Base-by-base conservation (phyloP, 2,888 invertebrate genomes). In the Euzophera pinguis region DNA sequence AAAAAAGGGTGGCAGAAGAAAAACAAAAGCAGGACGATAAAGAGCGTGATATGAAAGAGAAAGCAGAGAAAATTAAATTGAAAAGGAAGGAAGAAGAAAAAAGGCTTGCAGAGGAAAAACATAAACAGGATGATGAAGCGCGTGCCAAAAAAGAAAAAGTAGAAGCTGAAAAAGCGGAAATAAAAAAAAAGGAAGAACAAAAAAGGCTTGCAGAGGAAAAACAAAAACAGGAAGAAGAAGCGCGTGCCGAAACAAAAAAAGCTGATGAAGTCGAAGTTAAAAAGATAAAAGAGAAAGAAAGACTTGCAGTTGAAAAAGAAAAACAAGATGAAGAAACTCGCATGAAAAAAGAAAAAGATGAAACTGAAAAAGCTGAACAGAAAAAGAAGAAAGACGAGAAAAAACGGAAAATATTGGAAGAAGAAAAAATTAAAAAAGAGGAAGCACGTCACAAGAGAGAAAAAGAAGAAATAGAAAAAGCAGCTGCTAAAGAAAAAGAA, bases 401-500 rank as follows among this genome's bases (percentile, higher is more conserved):
- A 50, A 58, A 42, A 58, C 58, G 53, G 41, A 59, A 53, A 55
- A 43, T 57, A 56, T 29, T 56, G 60, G 27, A 47, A 61, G 22
- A 59, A 53, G 35, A 53, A 61, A 43, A 50, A 35, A 12, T 6
- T 6, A 22, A 27, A 12, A 37, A 45, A 48, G 50, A 55, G 9
- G 50, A 52, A 45, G 47, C 13, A 8, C 17, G 38, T n/a, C 17
- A 22, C 13, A 13, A 48, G 13, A 16, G 35, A 38, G 48, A 50
- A 17, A 32, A 32, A 12, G 48, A 22, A 32, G 17, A n/a, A 52
- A 38, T 55, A 59, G 48, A 52, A 13, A 57, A 50, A 52, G 53
- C 37, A 53, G 45, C 45, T 13, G 1, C n/a, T 8, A 16, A 17
- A 16, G 9, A 14, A 35, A 6, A 34, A 27, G 12, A 47, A 29